Percentiles rank a stretch among this genome's conserved stretches.
phyloP scores from a whole-genome alignment of 2,797 vertebrate genomes.

The Glyptemys insculpta region DNA sequence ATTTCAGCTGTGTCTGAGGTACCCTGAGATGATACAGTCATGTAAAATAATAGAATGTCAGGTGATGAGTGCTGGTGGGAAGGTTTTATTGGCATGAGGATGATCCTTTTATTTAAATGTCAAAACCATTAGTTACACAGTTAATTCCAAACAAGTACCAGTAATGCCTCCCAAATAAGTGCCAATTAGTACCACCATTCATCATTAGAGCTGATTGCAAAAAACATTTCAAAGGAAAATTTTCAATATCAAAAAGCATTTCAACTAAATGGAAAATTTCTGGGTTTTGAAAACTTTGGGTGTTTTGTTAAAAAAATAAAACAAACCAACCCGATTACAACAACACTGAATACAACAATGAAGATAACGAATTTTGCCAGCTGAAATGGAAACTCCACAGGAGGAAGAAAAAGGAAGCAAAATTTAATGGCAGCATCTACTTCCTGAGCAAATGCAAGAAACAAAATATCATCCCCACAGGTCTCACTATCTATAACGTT shows the following conservation, averaged over 20 bases:
- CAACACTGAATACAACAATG: not conserved
- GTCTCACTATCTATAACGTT: too few relatives aligned
- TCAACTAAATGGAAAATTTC: too few relatives aligned
- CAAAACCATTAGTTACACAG: not conserved
- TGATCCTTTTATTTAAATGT: not conserved
- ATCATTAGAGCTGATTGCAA: too few relatives aligned
- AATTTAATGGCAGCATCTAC: too few relatives aligned
- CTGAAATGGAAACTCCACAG: too few relatives aligned
- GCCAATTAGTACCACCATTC: not conserved
- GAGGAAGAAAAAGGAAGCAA: too few relatives aligned
- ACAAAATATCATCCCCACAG: too few relatives aligned
- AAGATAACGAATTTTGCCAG: not conserved
- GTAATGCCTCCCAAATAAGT: not conserved
- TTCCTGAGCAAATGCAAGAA: too few relatives aligned
- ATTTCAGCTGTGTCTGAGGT: not conserved
- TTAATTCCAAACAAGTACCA: not conserved
- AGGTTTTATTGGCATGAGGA: not conserved
- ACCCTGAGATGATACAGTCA: not conserved
- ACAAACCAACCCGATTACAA: not conserved
- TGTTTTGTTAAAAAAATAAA: not conserved
- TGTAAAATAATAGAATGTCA: not conserved
- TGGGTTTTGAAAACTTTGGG: not conserved
- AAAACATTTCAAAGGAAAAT: too few relatives aligned
- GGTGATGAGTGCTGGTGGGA: not conserved
- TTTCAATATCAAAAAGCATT: too few relatives aligned